Evolutionary conservation across 2,888 invertebrate genomes (phyloP).

Genomic region (Thymelicus acteon): DNA sequence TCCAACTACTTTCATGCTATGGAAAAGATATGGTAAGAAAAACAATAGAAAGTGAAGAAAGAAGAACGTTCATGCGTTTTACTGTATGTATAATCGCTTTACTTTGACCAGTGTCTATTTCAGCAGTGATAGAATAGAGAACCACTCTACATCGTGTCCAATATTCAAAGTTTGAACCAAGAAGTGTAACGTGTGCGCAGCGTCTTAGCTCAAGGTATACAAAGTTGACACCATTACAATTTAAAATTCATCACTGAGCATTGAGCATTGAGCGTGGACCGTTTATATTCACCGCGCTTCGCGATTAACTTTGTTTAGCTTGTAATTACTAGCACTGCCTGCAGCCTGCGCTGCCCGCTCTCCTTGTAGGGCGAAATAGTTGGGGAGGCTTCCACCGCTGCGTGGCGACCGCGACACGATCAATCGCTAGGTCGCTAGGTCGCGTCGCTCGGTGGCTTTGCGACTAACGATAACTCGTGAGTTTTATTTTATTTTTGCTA

Average conservation of each 20-base stretch:
- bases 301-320: conserved; percentile 41
- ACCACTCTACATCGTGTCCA: too few species aligned
- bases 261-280: conserved; percentile 30
- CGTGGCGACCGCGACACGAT: conserved; percentile 24
- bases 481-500: too few species aligned
- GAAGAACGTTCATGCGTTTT: too few species aligned
- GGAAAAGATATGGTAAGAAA: too few species aligned
- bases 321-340: conserved; percentile 27
- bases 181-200: background rate
- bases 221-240: conserved; percentile 39
- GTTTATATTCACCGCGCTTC: conserved; percentile 39
- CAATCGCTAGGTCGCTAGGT: background rate
- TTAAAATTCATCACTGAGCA: conserved; percentile 42
- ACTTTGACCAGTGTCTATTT: too few species aligned
- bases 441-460: too few species aligned
- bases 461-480: too few species aligned
- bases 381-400: conserved; percentile 29
- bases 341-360: conserved; percentile 21
- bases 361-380: conserved; percentile 41
- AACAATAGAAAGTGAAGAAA: too few species aligned
- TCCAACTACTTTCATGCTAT: too few species aligned
- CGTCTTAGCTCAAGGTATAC: conserved; percentile 1
- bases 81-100: too few species aligned
- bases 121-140: too few species aligned
- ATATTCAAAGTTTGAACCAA: too few species aligned